Conservation (phyloP, 2,797 vertebrate genomes). For the Hemibagrus guttatus region DNA sequence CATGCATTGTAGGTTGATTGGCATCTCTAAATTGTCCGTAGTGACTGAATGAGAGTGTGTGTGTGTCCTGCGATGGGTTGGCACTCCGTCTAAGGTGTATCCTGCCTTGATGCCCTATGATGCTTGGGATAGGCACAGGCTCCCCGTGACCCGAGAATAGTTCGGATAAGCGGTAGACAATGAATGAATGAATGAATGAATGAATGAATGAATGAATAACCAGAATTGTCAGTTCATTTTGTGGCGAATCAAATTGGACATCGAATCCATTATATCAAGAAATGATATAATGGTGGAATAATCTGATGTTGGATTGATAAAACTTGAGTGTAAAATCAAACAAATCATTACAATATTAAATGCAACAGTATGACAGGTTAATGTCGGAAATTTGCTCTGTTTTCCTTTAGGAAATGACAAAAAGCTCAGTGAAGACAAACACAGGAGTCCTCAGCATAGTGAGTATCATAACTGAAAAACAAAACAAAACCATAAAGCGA, state of each 20-base stretch:
- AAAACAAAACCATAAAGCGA: not conserved
- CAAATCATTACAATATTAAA: not conserved
- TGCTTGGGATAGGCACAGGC: no score
- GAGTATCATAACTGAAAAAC: not conserved
- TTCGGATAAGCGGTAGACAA: no score
- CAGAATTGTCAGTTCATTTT: not conserved
- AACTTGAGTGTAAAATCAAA: not conserved
- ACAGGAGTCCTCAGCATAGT: not conserved
- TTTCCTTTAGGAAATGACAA: constrained; percentile 5
- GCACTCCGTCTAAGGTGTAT: no score
- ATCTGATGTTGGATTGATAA: not conserved
- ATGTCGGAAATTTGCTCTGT: not conserved
- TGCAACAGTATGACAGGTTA: not conserved
- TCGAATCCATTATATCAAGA: no score
- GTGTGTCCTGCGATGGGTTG: no score
- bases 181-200: no score
- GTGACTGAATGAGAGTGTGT: no score
- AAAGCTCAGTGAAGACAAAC: not conserved
- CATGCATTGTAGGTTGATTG: no score
- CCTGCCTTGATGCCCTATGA: no score
- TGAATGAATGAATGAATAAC: no score
- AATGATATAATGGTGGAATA: not conserved
- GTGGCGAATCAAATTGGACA: not conserved
- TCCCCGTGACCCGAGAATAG: no score
- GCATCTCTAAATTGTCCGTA: no score